These are phyloP conservation scores for Drosophila lutescens DNA, from an alignment of 2,888 invertebrate genomes.

Conservation along the genomic window DNA sequence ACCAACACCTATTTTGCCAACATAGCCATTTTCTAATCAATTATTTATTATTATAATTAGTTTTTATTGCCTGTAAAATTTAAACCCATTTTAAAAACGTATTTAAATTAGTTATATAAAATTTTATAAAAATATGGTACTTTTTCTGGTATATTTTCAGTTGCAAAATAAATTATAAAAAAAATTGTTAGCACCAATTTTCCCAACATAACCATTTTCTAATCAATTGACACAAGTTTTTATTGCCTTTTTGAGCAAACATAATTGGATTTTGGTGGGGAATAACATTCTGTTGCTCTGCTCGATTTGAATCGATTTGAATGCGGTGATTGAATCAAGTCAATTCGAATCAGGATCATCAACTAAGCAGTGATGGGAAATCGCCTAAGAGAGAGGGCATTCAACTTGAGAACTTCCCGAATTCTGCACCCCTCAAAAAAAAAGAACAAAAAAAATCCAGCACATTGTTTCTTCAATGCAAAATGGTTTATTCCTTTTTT, in stretches of 20 bases:
- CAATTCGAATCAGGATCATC: constrained; percentile 29
- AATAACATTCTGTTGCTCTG: neutral
- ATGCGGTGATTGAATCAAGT: constrained; percentile 10
- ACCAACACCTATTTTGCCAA: too few relatives aligned
- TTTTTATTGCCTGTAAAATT: too few relatives aligned
- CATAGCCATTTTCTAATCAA: too few relatives aligned
- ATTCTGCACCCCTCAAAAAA: neutral
- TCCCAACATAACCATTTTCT: neutral
- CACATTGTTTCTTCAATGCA: constrained; percentile 27
- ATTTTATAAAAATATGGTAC: too few relatives aligned
- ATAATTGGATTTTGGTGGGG: constrained; percentile 14
- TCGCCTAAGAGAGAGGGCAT: constrained; percentile 10
- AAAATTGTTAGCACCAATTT: neutral
- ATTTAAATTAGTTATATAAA: too few relatives aligned
- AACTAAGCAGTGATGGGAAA: neutral
- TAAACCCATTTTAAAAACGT: too few relatives aligned
- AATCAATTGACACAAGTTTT: neutral
- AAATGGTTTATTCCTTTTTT: constrained; percentile 8
- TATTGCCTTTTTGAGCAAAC: neutral
- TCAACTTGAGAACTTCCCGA: constrained; percentile 8
- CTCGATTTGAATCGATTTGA: constrained; percentile 22
- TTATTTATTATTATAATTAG: too few relatives aligned
- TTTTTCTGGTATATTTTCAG: too few relatives aligned
- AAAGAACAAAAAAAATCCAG: neutral
- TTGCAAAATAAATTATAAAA: too few relatives aligned